Conservation (phyloP, 2,113 vertebrate genomes). For the Rousettus leschenaultii region DNA sequence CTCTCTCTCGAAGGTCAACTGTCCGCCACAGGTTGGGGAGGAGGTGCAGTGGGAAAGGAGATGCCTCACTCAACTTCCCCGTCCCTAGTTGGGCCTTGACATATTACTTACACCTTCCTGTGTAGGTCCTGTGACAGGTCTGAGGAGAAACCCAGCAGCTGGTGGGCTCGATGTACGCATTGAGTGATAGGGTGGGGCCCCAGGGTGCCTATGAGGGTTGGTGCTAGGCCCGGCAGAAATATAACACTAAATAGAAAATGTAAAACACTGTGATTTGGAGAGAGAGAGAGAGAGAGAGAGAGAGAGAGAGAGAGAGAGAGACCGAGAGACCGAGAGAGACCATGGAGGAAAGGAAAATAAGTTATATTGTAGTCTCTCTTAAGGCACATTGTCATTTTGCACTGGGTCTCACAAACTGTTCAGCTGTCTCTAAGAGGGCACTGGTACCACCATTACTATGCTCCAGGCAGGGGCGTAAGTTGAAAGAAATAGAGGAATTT, state of each 20-base stretch:
- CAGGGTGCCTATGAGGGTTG: background rate
- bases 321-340: background rate
- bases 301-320: background rate
- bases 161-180: too few species aligned
- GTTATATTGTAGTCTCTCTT: background rate
- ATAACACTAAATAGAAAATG: background rate
- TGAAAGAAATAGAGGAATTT: background rate
- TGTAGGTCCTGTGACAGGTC: background rate
- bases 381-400: background rate
- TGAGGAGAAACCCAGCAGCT: background rate
- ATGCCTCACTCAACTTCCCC: accelerated
- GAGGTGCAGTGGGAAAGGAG: background rate
- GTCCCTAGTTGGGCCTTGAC: background rate
- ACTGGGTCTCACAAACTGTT: background rate
- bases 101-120: background rate
- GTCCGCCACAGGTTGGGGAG: background rate
- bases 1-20: background rate
- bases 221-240: background rate
- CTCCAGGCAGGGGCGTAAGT: background rate
- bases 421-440: background rate
- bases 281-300: background rate
- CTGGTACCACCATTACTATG: background rate
- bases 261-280: background rate
- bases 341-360: background rate
- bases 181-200: accelerated